Percentiles rank a stretch among this genome's conserved stretches.
phyloP scores from a whole-genome alignment of 2,888 invertebrate genomes.

The Acanthosepion esculentum region DNA sequence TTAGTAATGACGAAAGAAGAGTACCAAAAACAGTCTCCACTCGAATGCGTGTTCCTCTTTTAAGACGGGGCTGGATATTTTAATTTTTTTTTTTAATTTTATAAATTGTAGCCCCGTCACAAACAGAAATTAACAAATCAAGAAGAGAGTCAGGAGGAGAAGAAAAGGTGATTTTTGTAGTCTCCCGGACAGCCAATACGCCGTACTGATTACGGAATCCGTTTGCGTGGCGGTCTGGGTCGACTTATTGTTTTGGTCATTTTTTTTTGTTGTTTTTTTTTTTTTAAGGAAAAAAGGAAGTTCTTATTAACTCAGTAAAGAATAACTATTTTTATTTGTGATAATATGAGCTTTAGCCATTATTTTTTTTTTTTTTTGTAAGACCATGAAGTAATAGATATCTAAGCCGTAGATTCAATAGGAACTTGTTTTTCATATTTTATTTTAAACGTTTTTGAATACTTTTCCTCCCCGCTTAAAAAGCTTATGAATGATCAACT shows the following conservation, averaged over 20 bases:
- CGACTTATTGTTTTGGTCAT: background rate
- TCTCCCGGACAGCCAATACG: background rate
- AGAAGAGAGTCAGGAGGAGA: background rate
- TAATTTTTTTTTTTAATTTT: background rate
- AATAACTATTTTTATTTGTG: background rate
- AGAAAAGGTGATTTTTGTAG: background rate
- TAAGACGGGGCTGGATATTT: slow-evolving; percentile 33
- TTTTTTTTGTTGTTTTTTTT: background rate
- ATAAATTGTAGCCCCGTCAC: slow-evolving; percentile 21
- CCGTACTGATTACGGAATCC: background rate
- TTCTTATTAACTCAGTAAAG: too few relatives aligned
- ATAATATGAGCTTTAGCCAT: background rate
- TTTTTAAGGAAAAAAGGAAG: background rate
- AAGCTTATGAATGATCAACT: too few relatives aligned
- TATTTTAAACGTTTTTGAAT: too few relatives aligned
- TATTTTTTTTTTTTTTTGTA: too few relatives aligned
- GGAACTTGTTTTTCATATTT: too few relatives aligned
- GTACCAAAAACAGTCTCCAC: background rate
- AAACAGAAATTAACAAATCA: background rate
- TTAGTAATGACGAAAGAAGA: background rate
- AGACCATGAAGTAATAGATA: too few relatives aligned
- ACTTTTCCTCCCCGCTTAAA: too few relatives aligned
- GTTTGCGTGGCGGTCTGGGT: background rate
- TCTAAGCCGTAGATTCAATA: too few relatives aligned
- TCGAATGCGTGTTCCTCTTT: slow-evolving; percentile 7